Evolutionary conservation across 2,888 invertebrate genomes (phyloP).

Genomic region (Phengaris alcon): DNA sequence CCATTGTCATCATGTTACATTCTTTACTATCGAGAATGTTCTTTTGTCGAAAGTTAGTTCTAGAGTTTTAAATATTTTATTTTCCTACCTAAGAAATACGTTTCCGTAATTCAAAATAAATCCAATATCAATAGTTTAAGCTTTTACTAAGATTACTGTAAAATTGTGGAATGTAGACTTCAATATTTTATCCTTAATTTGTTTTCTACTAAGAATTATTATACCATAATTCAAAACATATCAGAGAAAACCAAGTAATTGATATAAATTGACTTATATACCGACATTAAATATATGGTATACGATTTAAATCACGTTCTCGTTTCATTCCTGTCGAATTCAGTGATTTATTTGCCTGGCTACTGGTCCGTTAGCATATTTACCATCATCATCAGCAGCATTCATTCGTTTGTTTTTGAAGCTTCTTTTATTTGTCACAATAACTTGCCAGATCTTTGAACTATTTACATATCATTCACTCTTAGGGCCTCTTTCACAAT

Average conservation of each 20-base stretch:
- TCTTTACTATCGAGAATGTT: neutral
- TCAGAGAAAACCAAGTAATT: neutral
- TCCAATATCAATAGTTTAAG: no score
- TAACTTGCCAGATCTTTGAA: no score
- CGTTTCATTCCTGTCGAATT: neutral
- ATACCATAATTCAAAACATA: neutral
- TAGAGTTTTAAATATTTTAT: neutral
- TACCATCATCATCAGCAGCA: no score
- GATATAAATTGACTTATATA: neutral
- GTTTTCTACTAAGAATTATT: neutral
- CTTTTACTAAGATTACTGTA: no score
- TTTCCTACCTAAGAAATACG: no score
- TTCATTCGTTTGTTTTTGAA: no score
- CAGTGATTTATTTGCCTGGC: neutral
- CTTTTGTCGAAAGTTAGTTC: neutral
- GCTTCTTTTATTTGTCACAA: no score
- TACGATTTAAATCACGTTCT: slow-evolving; percentile 13
- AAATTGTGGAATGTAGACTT: no score
- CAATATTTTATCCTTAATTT: neutral
- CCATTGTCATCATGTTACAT: neutral
- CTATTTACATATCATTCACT: no score
- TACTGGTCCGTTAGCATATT: neutral
- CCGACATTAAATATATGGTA: slow-evolving; percentile 10
- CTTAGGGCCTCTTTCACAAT: no score
- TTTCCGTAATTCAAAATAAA: no score